phyloP scores from a whole-genome alignment of 2,888 invertebrate genomes.

The Eristalinus aeneus region DNA sequence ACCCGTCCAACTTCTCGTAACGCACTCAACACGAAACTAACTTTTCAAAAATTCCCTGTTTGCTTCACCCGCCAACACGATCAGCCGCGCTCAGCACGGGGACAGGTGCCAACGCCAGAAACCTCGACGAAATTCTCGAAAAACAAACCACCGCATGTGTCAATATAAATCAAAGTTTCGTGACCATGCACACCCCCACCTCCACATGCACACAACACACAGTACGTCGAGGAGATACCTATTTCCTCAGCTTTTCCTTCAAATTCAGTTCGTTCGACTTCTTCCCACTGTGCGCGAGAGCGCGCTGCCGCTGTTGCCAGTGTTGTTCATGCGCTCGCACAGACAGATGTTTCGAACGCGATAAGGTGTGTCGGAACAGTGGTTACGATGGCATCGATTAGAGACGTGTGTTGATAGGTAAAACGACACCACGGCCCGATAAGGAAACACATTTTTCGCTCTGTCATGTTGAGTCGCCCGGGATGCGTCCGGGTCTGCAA shows the following conservation, averaged over 20 bases:
- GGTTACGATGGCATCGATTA: constrained; percentile 26
- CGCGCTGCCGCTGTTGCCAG: background rate
- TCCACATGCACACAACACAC: background rate
- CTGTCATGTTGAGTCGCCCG: background rate
- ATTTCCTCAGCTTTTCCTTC: background rate
- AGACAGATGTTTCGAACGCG: constrained; percentile 26
- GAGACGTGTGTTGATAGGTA: constrained; percentile 26
- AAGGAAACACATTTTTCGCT: constrained; percentile 18
- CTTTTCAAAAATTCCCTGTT: background rate
- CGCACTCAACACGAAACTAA: background rate
- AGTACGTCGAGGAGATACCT: background rate
- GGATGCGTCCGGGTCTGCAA: background rate
- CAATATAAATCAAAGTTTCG: constrained; percentile 52
- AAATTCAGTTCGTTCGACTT: background rate
- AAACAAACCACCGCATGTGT: constrained; percentile 31
- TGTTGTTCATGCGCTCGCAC: background rate
- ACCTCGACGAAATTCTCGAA: constrained; percentile 2
- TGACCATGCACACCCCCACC: constrained; percentile 12
- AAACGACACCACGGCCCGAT: constrained; percentile 20
- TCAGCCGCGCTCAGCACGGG: constrained; percentile 1
- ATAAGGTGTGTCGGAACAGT: constrained; percentile 53
- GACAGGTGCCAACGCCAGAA: constrained; percentile 49
- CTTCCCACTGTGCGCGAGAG: constrained; percentile 15
- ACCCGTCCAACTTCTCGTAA: background rate
- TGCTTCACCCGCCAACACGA: background rate